A percentile compares a stretch with the other conserved stretches of the same genome.
phyloP scores from a whole-genome alignment of 2,113 vertebrate genomes.

The Leptodactylus fuscus region DNA sequence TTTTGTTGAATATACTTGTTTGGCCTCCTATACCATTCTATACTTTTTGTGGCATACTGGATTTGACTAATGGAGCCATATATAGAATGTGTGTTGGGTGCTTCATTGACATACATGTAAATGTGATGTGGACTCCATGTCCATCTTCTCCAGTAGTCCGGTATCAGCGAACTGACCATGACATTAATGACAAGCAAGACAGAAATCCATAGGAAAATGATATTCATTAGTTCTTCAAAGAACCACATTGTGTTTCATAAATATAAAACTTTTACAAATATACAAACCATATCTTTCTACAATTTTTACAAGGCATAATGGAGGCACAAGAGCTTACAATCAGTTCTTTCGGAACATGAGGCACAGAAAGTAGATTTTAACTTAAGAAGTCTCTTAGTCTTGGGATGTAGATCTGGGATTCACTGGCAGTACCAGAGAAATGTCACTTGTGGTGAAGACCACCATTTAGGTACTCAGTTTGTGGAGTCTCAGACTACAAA shows the following conservation, averaged over 20 bases:
- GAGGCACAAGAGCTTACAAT: slow-evolving; percentile 58
- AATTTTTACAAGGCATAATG: slow-evolving; percentile 48
- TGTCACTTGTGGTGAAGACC: background rate
- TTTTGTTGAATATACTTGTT: too few species aligned
- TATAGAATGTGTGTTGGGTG: too few species aligned
- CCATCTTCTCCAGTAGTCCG: too few species aligned
- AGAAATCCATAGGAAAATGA: slow-evolving; percentile 56
- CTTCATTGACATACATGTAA: too few species aligned
- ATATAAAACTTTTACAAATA: slow-evolving; percentile 59
- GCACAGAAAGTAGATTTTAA: slow-evolving; percentile 21
- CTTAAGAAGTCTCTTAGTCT: slow-evolving; percentile 10
- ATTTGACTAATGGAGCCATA: too few species aligned
- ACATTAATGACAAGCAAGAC: slow-evolving; percentile 16
- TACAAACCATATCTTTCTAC: slow-evolving; percentile 55
- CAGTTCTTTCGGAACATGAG: slow-evolving; percentile 30
- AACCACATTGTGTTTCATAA: slow-evolving; percentile 47
- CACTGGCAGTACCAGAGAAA: background rate
- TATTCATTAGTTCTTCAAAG: slow-evolving; percentile 56
- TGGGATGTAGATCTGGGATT: background rate
- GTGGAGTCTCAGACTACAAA: background rate
- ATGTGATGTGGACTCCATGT: too few species aligned
- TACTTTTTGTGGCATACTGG: too few species aligned
- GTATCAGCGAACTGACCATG: too few species aligned
- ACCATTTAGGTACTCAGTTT: background rate
- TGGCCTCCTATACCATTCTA: too few species aligned